A percentile compares a stretch with the other conserved stretches of the same genome.
These are phyloP conservation scores for Pyrrhosoma nymphula DNA, from an alignment of 2,888 invertebrate species.

Conservation along the genomic window DNA sequence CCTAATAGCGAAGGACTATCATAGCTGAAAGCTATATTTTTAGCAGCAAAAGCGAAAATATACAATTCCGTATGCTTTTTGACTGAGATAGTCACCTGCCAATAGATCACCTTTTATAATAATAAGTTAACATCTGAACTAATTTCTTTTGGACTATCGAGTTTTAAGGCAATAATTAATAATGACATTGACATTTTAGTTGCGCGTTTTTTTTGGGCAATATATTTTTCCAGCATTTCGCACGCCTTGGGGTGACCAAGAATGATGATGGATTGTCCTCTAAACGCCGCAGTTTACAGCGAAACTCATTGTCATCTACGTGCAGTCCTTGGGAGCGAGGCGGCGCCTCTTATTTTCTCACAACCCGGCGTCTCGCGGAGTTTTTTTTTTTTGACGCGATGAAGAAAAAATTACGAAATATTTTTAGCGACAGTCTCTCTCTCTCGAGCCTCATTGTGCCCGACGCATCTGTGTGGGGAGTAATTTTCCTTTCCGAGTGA, in stretches of 20 bases:
- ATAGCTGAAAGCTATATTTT: too few species aligned
- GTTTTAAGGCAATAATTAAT: too few species aligned
- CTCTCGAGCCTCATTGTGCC: not conserved
- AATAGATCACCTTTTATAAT: too few species aligned
- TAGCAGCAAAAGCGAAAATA: too few species aligned
- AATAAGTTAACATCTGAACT: too few species aligned
- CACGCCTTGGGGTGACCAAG: not conserved
- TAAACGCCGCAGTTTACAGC: not conserved
- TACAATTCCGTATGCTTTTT: too few species aligned
- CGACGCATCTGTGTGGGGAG: not conserved
- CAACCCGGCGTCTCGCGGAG: not conserved
- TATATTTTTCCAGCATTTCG: not conserved
- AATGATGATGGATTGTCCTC: not conserved
- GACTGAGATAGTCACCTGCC: too few species aligned
- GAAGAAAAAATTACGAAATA: not conserved
- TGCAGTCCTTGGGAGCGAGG: not conserved
- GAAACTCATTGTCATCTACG: not conserved
- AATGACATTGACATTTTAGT: too few species aligned
- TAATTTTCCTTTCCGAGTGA: slow-evolving; percentile 9
- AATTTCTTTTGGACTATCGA: too few species aligned
- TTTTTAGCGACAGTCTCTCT: not conserved
- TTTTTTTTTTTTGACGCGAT: not conserved
- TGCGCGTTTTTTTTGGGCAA: not conserved
- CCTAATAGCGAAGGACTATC: too few species aligned
- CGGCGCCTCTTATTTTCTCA: not conserved